Conservation (phyloP, 2,888 invertebrate species). For the Exocentrus adspersus region DNA sequence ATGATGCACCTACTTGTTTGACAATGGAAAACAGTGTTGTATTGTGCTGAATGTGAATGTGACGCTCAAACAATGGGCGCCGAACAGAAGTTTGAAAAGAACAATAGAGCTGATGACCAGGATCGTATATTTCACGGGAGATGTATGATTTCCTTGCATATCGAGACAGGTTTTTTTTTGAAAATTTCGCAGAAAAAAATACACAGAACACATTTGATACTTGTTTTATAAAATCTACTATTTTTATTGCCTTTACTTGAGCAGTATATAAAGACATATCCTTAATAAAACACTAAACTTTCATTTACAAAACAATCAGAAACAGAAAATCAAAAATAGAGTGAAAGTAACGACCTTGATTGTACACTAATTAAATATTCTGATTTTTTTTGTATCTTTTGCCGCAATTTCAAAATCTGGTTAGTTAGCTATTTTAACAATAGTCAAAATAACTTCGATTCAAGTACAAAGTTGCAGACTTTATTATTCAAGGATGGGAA, state of each 20-base stretch:
- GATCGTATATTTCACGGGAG: constrained; percentile 13
- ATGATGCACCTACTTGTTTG: background rate
- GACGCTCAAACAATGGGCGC: constrained; percentile 10
- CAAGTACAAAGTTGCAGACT: too few relatives aligned
- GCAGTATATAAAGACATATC: too few relatives aligned
- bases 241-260: too few relatives aligned
- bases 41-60: constrained; percentile 11
- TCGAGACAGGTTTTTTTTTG: background rate
- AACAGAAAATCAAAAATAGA: background rate
- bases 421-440: too few relatives aligned
- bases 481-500: too few relatives aligned
- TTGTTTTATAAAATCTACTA: too few relatives aligned
- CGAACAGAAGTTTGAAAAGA: constrained; percentile 21
- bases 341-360: too few relatives aligned
- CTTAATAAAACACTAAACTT: too few relatives aligned
- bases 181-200: background rate
- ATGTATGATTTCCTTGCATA: constrained; percentile 2
- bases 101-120: constrained; percentile 26
- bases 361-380: too few relatives aligned
- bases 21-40: constrained; percentile 12
- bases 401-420: background rate
- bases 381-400: too few relatives aligned
- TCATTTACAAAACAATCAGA: background rate
- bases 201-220: too few relatives aligned
- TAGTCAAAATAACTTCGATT: too few relatives aligned